Conservation (phyloP, 2,888 invertebrate genomes). For the Dendrolimus pini region DNA sequence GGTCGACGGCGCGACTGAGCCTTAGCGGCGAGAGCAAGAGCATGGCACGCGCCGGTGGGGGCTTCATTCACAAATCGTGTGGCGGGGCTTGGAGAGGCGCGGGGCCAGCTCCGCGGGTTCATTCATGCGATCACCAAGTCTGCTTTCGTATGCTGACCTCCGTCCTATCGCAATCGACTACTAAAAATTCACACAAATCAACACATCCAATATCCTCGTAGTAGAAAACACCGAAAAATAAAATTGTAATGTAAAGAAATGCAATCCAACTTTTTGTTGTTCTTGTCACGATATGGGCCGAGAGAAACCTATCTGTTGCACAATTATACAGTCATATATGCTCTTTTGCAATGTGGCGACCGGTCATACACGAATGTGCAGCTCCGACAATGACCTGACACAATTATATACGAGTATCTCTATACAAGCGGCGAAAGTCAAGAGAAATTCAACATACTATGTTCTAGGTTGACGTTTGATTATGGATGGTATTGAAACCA, state of each 20-base stretch:
- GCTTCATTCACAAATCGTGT: slow-evolving; percentile 70
- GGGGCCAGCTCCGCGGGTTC: slow-evolving; percentile 44
- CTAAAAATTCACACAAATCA: not conserved
- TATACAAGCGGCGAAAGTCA: slow-evolving; percentile 33
- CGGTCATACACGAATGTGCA: slow-evolving; percentile 25
- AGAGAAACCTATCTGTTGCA: slow-evolving; percentile 16
- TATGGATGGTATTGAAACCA: slow-evolving; percentile 13
- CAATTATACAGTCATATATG: slow-evolving; percentile 21
- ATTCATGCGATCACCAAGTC: slow-evolving; percentile 56
- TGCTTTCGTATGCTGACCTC: slow-evolving; percentile 11
- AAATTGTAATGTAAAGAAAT: too few relatives aligned
- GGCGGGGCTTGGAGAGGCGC: slow-evolving; percentile 48
- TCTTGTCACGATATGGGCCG: not conserved
- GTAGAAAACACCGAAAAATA: too few relatives aligned
- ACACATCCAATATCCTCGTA: not conserved
- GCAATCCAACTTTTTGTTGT: too few relatives aligned
- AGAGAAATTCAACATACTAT: slow-evolving; percentile 43
- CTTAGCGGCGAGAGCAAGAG: slow-evolving; percentile 34
- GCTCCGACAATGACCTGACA: slow-evolving; percentile 34
- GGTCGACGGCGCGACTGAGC: slow-evolving; percentile 64
- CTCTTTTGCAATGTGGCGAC: slow-evolving; percentile 25
- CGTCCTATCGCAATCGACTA: not conserved
- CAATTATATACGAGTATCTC: slow-evolving; percentile 23
- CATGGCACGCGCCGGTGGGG: slow-evolving; percentile 65
- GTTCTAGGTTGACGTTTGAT: slow-evolving; percentile 13